Conservation (phyloP, 92 coral and sea anemone genomes). For the Phenganax subtilis region DNA sequence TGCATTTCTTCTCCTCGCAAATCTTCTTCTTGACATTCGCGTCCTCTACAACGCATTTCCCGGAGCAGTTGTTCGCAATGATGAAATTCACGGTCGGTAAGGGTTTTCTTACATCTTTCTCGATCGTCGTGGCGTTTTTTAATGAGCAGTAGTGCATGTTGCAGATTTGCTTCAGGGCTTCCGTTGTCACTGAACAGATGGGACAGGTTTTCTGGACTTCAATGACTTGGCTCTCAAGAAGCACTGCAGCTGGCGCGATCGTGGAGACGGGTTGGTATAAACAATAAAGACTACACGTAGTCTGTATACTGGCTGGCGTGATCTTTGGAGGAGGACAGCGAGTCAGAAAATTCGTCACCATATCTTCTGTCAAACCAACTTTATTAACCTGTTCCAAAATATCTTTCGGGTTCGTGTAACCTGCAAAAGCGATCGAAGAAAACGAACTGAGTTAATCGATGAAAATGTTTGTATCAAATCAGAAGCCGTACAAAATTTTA, state of each 20-base stretch:
- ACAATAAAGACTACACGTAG: not conserved
- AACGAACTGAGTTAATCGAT: too few species aligned
- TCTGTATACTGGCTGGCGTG: not conserved
- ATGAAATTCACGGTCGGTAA: not conserved
- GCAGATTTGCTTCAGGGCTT: not conserved
- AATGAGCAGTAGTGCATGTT: not conserved
- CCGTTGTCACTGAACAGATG: not conserved
- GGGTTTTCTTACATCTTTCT: not conserved
- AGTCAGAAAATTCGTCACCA: not conserved
- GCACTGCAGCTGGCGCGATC: not conserved
- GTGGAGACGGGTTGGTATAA: not conserved
- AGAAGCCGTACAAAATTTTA: too few species aligned
- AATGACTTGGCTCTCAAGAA: conserved; percentile 1
- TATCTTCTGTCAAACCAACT: not conserved
- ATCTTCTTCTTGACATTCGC: not conserved
- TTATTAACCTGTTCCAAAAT: not conserved
- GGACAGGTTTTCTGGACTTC: not conserved
- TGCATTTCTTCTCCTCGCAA: not conserved
- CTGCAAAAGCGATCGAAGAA: not conserved
- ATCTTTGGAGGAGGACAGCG: conserved; percentile 9
- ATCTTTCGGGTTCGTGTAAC: not conserved
- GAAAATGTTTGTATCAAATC: too few species aligned
- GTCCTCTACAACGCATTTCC: not conserved
- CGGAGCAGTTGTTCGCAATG: not conserved
- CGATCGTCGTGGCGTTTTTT: not conserved